These are phyloP conservation scores for Rattus rattus DNA, from an alignment of 2,113 vertebrate genomes.

Conservation along the genomic window DNA sequence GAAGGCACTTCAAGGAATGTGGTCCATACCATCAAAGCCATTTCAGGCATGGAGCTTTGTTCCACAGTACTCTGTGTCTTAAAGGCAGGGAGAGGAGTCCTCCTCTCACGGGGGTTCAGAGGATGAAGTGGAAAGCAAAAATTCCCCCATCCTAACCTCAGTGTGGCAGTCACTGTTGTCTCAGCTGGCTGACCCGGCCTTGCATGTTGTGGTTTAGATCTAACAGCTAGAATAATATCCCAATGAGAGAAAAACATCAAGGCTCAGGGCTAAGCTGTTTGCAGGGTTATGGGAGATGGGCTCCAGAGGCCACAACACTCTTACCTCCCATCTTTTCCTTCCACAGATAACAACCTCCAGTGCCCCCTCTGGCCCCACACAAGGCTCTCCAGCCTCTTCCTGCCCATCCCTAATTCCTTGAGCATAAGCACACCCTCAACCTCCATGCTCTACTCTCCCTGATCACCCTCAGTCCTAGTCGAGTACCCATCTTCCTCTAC, in stretches of 20 bases:
- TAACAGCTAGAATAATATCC: slow-evolving; percentile 80
- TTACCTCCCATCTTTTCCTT: neutral
- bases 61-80: neutral
- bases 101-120: neutral
- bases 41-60: accelerated
- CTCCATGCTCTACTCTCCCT: neutral
- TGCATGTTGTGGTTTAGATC: neutral
- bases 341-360: neutral
- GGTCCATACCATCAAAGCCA: neutral
- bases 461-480: no score
- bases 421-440: accelerated
- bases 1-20: neutral
- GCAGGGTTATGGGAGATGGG: neutral
- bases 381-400: neutral
- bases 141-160: neutral
- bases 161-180: slow-evolving; percentile 29
- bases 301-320: neutral
- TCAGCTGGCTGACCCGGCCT: slow-evolving; percentile 69
- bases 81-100: neutral
- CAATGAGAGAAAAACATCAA: slow-evolving; percentile 39
- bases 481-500: neutral
- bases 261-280: neutral
- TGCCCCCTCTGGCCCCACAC: neutral
- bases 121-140: neutral
- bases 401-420: neutral